Evolutionary conservation across 2,113 vertebrate genomes (phyloP).

Genomic region (Melanerpes aurifrons): DNA sequence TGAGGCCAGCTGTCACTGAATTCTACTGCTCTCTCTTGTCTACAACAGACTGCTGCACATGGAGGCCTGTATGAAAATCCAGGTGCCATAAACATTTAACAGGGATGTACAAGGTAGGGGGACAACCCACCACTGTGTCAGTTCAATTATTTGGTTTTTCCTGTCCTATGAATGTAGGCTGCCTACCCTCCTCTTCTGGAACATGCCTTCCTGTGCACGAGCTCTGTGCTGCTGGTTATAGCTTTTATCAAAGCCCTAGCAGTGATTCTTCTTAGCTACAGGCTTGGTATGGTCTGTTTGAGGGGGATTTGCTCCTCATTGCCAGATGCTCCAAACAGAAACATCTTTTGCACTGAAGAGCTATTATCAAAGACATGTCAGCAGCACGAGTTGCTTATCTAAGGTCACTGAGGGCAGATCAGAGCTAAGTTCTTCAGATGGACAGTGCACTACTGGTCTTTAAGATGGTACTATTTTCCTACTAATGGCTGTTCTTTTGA

Average conservation of each 20-base stretch:
- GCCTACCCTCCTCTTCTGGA: background rate
- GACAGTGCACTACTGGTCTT: background rate
- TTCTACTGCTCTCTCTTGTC: background rate
- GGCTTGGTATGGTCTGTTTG: background rate
- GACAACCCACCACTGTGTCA: background rate
- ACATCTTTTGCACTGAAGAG: background rate
- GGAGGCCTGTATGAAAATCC: background rate
- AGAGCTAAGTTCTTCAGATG: background rate
- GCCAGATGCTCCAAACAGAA: background rate
- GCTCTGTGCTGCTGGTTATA: background rate
- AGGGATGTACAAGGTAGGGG: background rate
- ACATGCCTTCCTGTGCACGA: background rate
- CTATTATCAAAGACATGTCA: background rate
- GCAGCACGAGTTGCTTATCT: background rate
- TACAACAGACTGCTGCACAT: background rate
- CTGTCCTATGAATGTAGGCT: background rate
- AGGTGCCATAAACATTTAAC: background rate
- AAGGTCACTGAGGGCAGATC: background rate
- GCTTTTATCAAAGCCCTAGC: background rate
- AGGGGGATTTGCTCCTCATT: background rate
- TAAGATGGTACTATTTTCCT: background rate
- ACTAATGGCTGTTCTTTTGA: background rate
- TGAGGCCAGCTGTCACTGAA: background rate
- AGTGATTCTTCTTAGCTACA: background rate
- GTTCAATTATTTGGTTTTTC: background rate